Base-by-base conservation (phyloP, 2,888 invertebrate genomes). In the Baccha elongata region DNA sequence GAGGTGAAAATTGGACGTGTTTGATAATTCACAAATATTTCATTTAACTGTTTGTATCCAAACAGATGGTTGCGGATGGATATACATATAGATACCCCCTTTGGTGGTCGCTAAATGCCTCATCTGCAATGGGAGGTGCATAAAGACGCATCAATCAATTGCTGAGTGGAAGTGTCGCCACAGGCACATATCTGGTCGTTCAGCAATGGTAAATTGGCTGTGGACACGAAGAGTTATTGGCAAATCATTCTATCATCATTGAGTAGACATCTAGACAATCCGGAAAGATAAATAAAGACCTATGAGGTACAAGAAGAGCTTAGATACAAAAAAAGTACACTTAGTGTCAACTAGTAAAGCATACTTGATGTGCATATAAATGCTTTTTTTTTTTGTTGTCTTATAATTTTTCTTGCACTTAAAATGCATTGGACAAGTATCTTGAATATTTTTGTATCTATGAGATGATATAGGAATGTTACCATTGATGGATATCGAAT, bases 1-100 rank as follows among this genome's bases (percentile, higher is more conserved):
- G 3, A 55, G 50, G 65, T 74, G 73, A 74, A 74, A 74, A 74
- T 74, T 74, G 46, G 23, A 65, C 73, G 73, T 74, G 73, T 23
- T 32, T 48, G 29, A 65, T 11, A 48, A 65, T n/a, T 23, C 37
- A 40, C n/a, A 40, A 13, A 40, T 40, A 40, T 52, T 73, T 53
- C 52, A 72, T 64, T 72, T 64, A 52, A 13, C 53, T 53, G n/a
- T 52, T 40, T 50, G 42, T 15, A 71, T 42, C 60, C 11, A 62
- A 21, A 32, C 2, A 32, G 29, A 32, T 32, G 29, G 29, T 7
- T 32, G 26, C 26, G 26, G 26, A 26, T 5, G 29, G 8, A 32
- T 32, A 32, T 32, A 6, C 26, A 6, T 3, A 26, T 5, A 8
- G 8, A 32, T 32, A 32, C 29, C 29, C 29, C 13, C n/a, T 4